Evolutionary conservation across 2,113 vertebrate genomes (phyloP), one percentile per base, ranked within the genome.

Genomic region (Gambusia holbrooki): DNA sequence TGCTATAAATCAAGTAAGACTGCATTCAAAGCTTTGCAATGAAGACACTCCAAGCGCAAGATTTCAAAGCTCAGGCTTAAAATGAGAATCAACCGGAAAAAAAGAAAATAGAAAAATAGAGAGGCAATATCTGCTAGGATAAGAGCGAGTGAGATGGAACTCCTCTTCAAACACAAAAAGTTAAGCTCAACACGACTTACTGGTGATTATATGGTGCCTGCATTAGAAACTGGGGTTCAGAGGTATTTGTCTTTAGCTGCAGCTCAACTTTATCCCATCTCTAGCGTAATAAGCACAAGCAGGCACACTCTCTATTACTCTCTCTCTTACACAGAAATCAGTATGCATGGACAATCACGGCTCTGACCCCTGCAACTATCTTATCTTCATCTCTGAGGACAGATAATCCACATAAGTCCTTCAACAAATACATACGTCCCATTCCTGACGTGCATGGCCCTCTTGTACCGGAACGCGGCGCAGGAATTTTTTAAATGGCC

Each of bases 361-460:
- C 63, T 61, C 27, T 84, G 79, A 85, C 84, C 85, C 22, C 72
- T 80, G 66, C 74, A 72, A 69, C 78, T 79, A 90, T 92, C 90
- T 93, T 91, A 93, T 90, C 90, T 88, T 68, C 81, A 91, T 90
- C 84, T 82, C 62, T 74, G 64, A 63, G 76, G 76, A 74, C 66
- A 77, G 79, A 92, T 90, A 91, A 91, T 88, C 87, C 89, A 74
- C 83, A 84, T 33, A 48, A 74, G 81, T 82, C 81, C 81, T 82
- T 87, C 77, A 84, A 74, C 62, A 87, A 62, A 75, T 45, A 80
- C 77, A 82, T 29, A 33, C 25, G 14, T 27, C 65, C 67, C 25
- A 28, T 60, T 63, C 25, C 62, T 54, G 15, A 62, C 54, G 66
- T 62, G 12, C 62, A 62, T 40, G 45, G 25, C 74, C 73, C 58